Evolutionary conservation across 92 coral and sea anemone species (phyloP).

Genomic region (Epizoanthus rinbou): DNA sequence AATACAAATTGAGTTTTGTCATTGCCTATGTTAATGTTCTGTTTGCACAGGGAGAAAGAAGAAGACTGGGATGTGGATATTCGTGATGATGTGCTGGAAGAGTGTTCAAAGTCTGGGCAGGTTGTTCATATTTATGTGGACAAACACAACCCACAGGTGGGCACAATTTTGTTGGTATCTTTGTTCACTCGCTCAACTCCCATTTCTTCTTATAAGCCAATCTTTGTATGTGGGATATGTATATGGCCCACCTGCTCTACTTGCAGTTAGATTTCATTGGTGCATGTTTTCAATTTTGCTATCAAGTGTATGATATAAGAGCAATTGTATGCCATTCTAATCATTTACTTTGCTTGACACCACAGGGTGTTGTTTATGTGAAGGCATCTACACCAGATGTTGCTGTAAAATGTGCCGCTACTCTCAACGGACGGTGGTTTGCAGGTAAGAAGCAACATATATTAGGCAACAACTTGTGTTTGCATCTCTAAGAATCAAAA

Average conservation of each 20-base stretch:
- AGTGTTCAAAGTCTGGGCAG: slow-evolving; percentile 90
- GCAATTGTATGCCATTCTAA: background rate
- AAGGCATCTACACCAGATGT: slow-evolving; percentile 90
- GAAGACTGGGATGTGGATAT: slow-evolving; percentile 94
- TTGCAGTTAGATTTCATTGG: too few relatives aligned
- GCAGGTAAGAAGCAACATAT: slow-evolving; percentile 69
- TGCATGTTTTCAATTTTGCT: too few relatives aligned
- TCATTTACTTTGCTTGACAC: background rate
- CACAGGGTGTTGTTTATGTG: slow-evolving; percentile 91
- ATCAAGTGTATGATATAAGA: too few relatives aligned
- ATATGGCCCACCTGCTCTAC: background rate
- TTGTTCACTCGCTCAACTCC: background rate
- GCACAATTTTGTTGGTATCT: background rate
- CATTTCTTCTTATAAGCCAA: background rate
- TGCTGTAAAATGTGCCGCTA: slow-evolving; percentile 84
- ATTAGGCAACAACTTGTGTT: too few relatives aligned
- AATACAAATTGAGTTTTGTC: background rate
- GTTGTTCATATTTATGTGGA: slow-evolving; percentile 95
- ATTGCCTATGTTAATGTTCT: background rate
- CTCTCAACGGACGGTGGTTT: slow-evolving; percentile 98
- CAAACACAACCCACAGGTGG: slow-evolving; percentile 82
- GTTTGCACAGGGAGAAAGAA: slow-evolving; percentile 80
- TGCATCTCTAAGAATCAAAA: too few relatives aligned
- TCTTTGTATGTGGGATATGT: too few relatives aligned
- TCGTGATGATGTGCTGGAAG: slow-evolving; percentile 95